These are phyloP conservation scores for Pachycephala philippinensis DNA, from an alignment of 2,113 vertebrate genomes.

Conservation along the genomic window DNA sequence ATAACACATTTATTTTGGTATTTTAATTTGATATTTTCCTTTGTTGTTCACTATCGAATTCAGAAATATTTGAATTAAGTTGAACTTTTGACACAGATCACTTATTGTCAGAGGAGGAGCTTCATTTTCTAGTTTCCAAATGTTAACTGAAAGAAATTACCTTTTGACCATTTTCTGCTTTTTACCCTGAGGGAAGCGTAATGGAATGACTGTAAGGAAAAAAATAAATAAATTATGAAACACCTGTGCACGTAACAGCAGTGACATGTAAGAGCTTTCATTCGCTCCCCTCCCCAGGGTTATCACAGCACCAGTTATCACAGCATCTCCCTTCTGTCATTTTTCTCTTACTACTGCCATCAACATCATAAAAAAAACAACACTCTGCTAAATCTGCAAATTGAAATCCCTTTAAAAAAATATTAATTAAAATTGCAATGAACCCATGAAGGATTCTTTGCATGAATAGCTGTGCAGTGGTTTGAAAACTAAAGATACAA, in stretches of 20 bases:
- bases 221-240: not conserved
- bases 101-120: not conserved
- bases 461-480: not conserved
- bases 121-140: not conserved
- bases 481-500: not conserved
- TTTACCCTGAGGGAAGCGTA: constrained; percentile 88
- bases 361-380: not conserved
- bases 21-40: not conserved
- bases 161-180: constrained; percentile 90
- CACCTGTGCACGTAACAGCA: not conserved
- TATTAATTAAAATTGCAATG: not conserved
- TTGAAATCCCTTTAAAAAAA: not conserved
- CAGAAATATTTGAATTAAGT: not conserved
- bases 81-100: not conserved
- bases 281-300: not conserved
- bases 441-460: not conserved
- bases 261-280: not conserved
- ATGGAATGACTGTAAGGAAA: constrained; percentile 81
- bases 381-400: not conserved
- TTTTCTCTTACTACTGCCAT: not conserved
- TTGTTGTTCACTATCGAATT: not conserved
- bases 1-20: not conserved
- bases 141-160: constrained; percentile 55
- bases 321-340: not conserved
- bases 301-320: not conserved